phyloP scores from a whole-genome alignment of 2,113 vertebrate species.

The Elaphurus davidianus region DNA sequence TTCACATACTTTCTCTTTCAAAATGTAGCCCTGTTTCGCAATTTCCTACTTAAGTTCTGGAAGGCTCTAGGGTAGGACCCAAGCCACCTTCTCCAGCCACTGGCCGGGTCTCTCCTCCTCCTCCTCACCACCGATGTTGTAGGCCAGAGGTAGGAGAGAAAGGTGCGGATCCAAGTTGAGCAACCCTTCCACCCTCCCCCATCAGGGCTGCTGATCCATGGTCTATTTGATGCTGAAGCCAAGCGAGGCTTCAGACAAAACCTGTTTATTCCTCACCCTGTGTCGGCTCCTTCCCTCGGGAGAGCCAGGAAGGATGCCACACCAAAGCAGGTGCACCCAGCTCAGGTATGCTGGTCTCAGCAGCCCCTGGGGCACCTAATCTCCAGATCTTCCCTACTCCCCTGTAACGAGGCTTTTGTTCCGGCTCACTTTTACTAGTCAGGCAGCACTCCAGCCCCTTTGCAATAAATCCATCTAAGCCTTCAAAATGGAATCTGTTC shows the following conservation, averaged over 20 bases:
- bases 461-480: not conserved
- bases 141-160: not conserved
- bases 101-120: not conserved
- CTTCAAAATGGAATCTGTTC: not conserved
- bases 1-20: conserved; percentile 79
- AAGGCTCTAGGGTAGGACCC: conserved; percentile 62
- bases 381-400: not conserved
- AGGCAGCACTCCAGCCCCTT: not conserved
- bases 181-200: not conserved
- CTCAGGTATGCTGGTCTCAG: conserved; percentile 14
- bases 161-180: not conserved
- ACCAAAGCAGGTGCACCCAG: conserved; percentile 52
- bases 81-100: conserved; percentile 56
- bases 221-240: not conserved
- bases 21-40: conserved; percentile 71
- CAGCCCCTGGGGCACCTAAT: not conserved
- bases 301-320: not conserved
- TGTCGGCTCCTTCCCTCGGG: not conserved
- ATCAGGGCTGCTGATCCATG: not conserved
- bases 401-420: conserved; percentile 46
- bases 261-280: not conserved
- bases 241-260: not conserved
- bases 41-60: conserved; percentile 76
- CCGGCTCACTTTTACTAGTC: not conserved
- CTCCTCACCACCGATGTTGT: not conserved